Evolutionary conservation across 2,113 vertebrate species (phyloP), one percentile per base, ranked within the genome.

Genomic region (Malaclemys terrapin): DNA sequence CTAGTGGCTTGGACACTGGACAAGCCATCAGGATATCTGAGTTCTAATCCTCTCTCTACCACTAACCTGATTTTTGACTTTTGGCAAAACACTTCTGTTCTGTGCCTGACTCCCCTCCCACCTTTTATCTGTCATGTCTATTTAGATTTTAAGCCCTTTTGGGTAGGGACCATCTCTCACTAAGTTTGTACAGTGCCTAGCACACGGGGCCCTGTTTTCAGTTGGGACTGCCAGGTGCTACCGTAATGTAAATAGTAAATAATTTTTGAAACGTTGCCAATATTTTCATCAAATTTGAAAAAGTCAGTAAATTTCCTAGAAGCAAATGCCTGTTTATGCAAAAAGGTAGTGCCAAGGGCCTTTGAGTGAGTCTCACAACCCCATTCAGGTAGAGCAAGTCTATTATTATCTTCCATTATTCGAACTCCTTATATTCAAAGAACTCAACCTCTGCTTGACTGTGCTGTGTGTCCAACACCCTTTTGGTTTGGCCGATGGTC

Each of bases 341-440:
- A 2, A 8, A 5, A 25, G 2, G 65, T 90, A 76, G 49, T 49
- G 1, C 9, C 65, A 5, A 22, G 82, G 75, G 25, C 45, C 45
- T 79, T 29, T 8, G 6, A 79, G 45, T 6, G 25, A 79, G 35
- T 69, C 35, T 20, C 17, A 0, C 0, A 31, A 1, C 2, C 7
- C 49, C 89, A 35, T 59, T 54, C 62, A 38, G 50, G 25, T 54
- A 3, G 88, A 38, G 16, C 22, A 86, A 42, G 56, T 16, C 45
- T 82, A 27, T 38, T 72, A 13, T 16, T 25, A 1, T 4, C 65
- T 65, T 35, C 76, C 45, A 57, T 84, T 4, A 5, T 20, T 62
- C 88, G 78, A 50, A 3, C 22, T 80, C 76, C n/a, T 7, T 75
- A 10, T 20, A 47, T 10, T 35, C 80, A 81, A 45, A 88, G 84